Base-by-base conservation (phyloP, 2,888 invertebrate genomes). In the Stenodera caucasica region DNA sequence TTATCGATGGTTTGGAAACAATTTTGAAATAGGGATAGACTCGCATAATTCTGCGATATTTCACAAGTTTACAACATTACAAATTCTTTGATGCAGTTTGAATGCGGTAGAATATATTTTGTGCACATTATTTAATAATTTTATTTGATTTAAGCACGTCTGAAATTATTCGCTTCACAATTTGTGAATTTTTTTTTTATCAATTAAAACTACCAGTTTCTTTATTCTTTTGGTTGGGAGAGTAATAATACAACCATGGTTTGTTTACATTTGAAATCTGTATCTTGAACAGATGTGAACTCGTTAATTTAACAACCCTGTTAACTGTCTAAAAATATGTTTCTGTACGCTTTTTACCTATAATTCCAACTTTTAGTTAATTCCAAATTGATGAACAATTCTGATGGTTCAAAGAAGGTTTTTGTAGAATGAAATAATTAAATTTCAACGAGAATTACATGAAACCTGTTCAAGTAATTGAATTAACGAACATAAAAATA, bases 241-340 rank as follows among this genome's bases (percentile, higher is more conserved):
- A 11, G 23, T 26, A 18, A 15, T 18, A 32, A 2, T 14, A 11
- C 21, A 30, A 30, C 9, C 26, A 9, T 32, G 18, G 33, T 51
- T 29, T 51, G 50, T 51, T 51, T 51, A 32, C 14, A n/a, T 23
- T 35, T n/a, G 15, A 33, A 32, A 52, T 33, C 52, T 32, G 32
- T 52, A 33, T 21, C 32, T 52, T 8, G n/a, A 52, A 52, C 52
- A 52, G 52, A 32, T 52, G 52, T 21, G 23, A 15, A 35, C 7
- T 32, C 15, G 32, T 32, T 52, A 30, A 52, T 7, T 52, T 51
- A 32, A 52, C 32, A 32, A 32, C 30, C 32, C 32, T 52, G 52
- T 18, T 51, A 52, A 52, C 18, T 12, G 11, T 9, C 32, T 21
- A 52, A 18, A 32, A 32, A 45, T 45, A 45, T 45, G 12, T 45